Evolutionary conservation across 2,797 vertebrate species (phyloP).

Genomic region (Naso thynnoides): DNA sequence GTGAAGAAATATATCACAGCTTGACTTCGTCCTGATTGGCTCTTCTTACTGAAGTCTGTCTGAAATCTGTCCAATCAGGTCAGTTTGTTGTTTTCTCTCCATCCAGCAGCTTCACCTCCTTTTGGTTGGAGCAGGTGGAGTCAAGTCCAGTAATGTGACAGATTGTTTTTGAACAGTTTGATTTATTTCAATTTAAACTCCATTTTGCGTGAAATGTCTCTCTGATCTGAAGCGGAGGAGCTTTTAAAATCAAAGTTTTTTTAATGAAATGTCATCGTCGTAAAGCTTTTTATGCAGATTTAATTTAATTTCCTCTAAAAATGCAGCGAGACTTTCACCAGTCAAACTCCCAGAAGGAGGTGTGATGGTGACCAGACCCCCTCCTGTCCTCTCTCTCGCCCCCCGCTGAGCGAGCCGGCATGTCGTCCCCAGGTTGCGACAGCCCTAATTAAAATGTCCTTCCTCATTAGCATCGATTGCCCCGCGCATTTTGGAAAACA

Average conservation of each 20-base stretch:
- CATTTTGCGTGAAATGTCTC: not conserved
- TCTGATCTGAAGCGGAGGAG: not conserved
- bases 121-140: not conserved
- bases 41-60: not conserved
- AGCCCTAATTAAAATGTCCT: slow-evolving; percentile 87
- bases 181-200: not conserved
- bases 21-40: slow-evolving; percentile 44
- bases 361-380: slow-evolving; percentile 68
- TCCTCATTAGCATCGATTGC: slow-evolving; percentile 86
- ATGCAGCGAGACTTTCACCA: slow-evolving; percentile 69
- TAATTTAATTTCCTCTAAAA: slow-evolving; percentile 52
- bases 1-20: slow-evolving; percentile 29
- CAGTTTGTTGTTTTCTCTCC: slow-evolving; percentile 14
- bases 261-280: not conserved
- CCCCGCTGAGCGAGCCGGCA: slow-evolving; percentile 57
- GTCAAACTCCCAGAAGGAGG: slow-evolving; percentile 66
- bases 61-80: slow-evolving; percentile 50
- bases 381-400: slow-evolving; percentile 34
- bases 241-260: not conserved
- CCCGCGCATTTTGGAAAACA: slow-evolving; percentile 84
- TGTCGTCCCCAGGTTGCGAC: slow-evolving; percentile 78
- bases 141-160: not conserved
- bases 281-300: slow-evolving; percentile 38
- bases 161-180: not conserved
- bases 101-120: slow-evolving; percentile 21